Conservation (phyloP, 2,888 invertebrate genomes). For the Julus scanicus region DNA sequence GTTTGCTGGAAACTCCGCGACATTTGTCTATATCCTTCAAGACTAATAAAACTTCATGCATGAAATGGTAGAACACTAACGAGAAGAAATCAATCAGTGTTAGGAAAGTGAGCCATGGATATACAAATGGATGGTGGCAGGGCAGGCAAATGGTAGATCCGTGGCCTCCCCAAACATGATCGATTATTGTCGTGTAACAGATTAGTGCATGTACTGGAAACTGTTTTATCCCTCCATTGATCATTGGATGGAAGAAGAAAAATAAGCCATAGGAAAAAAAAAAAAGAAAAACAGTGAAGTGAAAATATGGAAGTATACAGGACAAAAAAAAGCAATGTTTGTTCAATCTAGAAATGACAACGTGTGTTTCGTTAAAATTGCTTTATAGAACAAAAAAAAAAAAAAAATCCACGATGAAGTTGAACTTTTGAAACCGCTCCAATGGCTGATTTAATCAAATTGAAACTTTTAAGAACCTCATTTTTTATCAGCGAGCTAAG, state of each 20-base stretch:
- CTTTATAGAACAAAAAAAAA: neutral
- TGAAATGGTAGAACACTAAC: conserved; percentile 31
- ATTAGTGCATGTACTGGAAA: conserved; percentile 54
- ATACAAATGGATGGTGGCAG: conserved; percentile 46
- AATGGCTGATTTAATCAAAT: conserved; percentile 39
- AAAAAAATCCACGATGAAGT: conserved; percentile 32
- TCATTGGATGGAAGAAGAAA: conserved; percentile 42
- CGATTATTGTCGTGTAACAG: conserved; percentile 53
- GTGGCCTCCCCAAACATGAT: conserved; percentile 42
- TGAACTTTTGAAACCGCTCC: conserved; percentile 17
- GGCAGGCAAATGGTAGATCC: conserved; percentile 24
- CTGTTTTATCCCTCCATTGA: conserved; percentile 48
- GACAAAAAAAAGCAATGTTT: neutral
- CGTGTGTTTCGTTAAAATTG: neutral
- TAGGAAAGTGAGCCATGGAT: conserved; percentile 42
- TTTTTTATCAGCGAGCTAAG: conserved; percentile 39
- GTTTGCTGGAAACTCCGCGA: neutral
- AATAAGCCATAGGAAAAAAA: conserved; percentile 5
- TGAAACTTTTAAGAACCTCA: conserved; percentile 30
- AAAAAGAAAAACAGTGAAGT: conserved; percentile 13
- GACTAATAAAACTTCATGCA: conserved; percentile 38
- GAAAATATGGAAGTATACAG: neutral
- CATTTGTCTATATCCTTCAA: conserved; percentile 31
- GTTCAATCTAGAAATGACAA: conserved; percentile 36
- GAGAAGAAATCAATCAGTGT: conserved; percentile 32